Evolutionary conservation across 2,113 vertebrate species (phyloP).

Genomic region (Axis porcinus): DNA sequence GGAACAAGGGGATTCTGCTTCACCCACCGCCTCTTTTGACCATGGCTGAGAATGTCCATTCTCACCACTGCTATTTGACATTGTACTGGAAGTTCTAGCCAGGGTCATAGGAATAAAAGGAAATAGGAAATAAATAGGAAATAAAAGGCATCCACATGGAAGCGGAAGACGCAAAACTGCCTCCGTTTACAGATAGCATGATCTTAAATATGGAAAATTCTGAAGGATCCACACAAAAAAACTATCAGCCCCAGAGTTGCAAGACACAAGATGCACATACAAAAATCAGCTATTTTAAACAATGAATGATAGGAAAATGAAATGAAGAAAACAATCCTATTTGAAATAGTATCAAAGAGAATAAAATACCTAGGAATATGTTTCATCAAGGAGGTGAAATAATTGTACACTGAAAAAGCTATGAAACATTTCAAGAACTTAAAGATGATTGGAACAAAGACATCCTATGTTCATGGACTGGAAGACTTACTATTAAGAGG

Average conservation of each 20-base stretch:
- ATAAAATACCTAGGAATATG: not conserved
- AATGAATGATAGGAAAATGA: not conserved
- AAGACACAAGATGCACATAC: not conserved
- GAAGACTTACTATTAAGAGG: not conserved
- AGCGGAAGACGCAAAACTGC: not conserved
- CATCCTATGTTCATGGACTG: not conserved
- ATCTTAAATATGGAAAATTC: not conserved
- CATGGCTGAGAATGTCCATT: not conserved
- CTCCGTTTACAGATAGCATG: not conserved
- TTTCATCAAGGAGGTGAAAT: not conserved
- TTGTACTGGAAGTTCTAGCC: not conserved
- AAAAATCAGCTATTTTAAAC: not conserved
- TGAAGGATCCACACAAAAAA: not conserved
- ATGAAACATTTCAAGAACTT: not conserved
- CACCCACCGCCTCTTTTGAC: not conserved
- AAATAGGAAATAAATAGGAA: not conserved
- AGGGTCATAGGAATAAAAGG: not conserved
- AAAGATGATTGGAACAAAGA: not conserved
- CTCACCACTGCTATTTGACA: not conserved
- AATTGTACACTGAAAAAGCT: not conserved
- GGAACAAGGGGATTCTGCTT: accelerated
- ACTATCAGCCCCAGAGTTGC: not conserved
- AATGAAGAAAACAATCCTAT: not conserved
- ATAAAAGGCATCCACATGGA: not conserved
- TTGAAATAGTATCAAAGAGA: not conserved